Evolutionary conservation across 2,888 invertebrate genomes (phyloP).

Genomic region (Agrochola litura): DNA sequence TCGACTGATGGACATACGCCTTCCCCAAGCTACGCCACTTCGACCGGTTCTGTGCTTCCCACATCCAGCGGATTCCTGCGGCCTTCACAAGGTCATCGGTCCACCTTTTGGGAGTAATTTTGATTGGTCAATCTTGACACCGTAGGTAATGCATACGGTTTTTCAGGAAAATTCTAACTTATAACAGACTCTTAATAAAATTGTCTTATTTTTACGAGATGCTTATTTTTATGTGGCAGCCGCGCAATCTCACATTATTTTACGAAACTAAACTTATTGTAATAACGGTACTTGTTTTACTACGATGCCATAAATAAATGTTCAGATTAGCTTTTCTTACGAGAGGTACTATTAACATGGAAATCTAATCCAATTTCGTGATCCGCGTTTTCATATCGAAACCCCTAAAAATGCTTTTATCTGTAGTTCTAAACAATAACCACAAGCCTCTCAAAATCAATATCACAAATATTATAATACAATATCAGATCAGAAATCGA

Average conservation of each 20-base stretch:
- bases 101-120: no score
- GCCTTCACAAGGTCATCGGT: no score
- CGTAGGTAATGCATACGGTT: neutral
- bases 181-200: neutral
- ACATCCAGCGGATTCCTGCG: no score
- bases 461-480: neutral
- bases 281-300: neutral
- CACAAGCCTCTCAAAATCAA: neutral
- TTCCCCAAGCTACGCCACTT: no score
- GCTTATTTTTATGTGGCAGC: neutral
- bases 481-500: conserved; percentile 15
- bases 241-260: no score
- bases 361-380: neutral
- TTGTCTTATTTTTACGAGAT: no score
- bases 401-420: neutral
- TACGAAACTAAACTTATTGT: neutral
- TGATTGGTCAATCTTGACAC: neutral
- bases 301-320: neutral
- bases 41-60: no score
- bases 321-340: neutral
- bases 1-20: no score
- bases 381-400: neutral
- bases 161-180: neutral
- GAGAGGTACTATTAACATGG: neutral
- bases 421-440: neutral